Conservation (phyloP, 2,888 invertebrate species). For the Pandemis corylana region DNA sequence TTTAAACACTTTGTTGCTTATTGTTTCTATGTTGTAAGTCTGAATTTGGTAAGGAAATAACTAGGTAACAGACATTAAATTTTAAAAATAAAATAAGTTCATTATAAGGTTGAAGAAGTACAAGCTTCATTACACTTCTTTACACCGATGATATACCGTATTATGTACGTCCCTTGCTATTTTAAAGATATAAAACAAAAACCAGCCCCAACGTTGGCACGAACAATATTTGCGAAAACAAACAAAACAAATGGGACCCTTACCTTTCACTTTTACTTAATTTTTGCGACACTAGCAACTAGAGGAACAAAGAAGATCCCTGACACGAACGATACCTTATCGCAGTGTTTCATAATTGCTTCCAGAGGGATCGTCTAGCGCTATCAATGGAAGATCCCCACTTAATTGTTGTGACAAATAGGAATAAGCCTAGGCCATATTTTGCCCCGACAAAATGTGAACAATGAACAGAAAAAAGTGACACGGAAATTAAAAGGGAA, state of each 20-base stretch:
- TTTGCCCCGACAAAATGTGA: slow-evolving; percentile 56
- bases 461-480: slow-evolving; percentile 68
- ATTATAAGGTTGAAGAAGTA: too few species aligned
- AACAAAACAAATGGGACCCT: neutral
- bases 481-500: slow-evolving; percentile 74
- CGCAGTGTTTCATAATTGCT: slow-evolving; percentile 37
- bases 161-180: too few species aligned
- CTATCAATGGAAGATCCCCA: slow-evolving; percentile 32
- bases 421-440: slow-evolving; percentile 56
- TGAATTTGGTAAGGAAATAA: too few species aligned
- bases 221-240: slow-evolving; percentile 1
- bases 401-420: slow-evolving; percentile 39
- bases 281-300: slow-evolving; percentile 21
- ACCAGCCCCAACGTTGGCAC: neutral
- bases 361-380: slow-evolving; percentile 35
- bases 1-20: too few species aligned
- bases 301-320: slow-evolving; percentile 31
- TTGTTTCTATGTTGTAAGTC: too few species aligned
- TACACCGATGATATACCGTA: too few species aligned
- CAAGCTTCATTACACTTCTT: too few species aligned
- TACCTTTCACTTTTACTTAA: slow-evolving; percentile 13
- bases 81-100: too few species aligned
- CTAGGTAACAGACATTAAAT: too few species aligned
- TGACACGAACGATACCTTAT: slow-evolving; percentile 29
- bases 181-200: neutral